Percentiles rank a stretch among this genome's conserved stretches.
Conservation (phyloP, 2,113 vertebrate species). For the Picathartes gymnocephalus region DNA sequence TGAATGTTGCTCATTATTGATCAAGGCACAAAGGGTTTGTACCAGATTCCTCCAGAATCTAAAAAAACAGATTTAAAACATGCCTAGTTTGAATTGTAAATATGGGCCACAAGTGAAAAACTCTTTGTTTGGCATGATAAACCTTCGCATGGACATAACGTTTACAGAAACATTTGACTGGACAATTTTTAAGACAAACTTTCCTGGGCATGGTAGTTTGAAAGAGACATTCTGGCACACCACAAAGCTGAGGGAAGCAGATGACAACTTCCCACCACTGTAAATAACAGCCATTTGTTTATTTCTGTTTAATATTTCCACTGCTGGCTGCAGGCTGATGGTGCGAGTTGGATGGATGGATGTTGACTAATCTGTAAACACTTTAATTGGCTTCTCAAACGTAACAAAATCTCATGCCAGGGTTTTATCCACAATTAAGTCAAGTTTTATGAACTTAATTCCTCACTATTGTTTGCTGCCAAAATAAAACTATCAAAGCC, state of each 20-base stretch:
- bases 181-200: not conserved
- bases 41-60: not conserved
- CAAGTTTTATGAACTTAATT: slow-evolving; percentile 54
- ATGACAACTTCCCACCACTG: not conserved
- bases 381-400: slow-evolving; percentile 49
- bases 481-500: slow-evolving; percentile 24
- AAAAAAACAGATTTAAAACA: not conserved
- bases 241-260: not conserved
- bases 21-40: not conserved
- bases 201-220: not conserved
- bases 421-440: slow-evolving; percentile 47
- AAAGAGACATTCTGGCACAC: not conserved
- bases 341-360: slow-evolving; percentile 4
- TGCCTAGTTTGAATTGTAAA: not conserved
- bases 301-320: slow-evolving; percentile 28
- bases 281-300: slow-evolving; percentile 29
- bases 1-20: not conserved
- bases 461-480: slow-evolving; percentile 8
- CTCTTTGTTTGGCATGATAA: not conserved
- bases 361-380: slow-evolving; percentile 53
- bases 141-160: not conserved
- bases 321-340: not conserved
- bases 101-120: not conserved
- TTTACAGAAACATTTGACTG: not conserved
- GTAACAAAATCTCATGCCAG: not conserved